Evolutionary conservation across 2,888 invertebrate species (phyloP).

Genomic region (Scaptomyza reducta): DNA sequence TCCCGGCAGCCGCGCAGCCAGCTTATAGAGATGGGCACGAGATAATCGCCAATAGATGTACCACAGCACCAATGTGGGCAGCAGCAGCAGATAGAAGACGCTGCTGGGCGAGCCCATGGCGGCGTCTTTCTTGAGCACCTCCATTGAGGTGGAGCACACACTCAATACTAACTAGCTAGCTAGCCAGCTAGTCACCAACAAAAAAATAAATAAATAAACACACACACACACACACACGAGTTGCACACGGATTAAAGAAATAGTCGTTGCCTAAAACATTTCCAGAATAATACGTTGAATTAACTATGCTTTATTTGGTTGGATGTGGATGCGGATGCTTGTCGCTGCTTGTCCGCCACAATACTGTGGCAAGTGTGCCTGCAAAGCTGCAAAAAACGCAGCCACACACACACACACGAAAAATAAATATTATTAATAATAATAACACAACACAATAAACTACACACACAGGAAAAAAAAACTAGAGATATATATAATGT

Average conservation of each 20-base stretch:
- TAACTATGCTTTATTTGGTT: constrained; percentile 2
- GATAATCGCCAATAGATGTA: constrained; percentile 91
- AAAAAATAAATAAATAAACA: constrained; percentile 9
- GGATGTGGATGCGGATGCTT: constrained; percentile 26
- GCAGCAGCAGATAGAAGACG: constrained; percentile 89
- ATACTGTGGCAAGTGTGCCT: constrained; percentile 54
- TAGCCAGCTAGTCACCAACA: constrained; percentile 12
- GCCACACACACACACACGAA: constrained; percentile 4
- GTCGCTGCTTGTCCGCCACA: constrained; percentile 64
- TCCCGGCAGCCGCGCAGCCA: constrained; percentile 90
- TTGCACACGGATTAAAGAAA: constrained; percentile 1
- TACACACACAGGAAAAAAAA: constrained; percentile 12
- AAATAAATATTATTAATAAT: constrained; percentile 17
- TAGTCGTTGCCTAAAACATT: constrained; percentile 29
- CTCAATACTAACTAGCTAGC: constrained; percentile 13
- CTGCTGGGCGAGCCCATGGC: constrained; percentile 86
- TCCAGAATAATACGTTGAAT: constrained; percentile 5
- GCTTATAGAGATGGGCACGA: constrained; percentile 88
- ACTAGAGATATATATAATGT: not conserved
- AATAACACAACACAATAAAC: not conserved
- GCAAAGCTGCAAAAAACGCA: constrained; percentile 19
- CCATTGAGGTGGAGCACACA: constrained; percentile 61
- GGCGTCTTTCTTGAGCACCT: constrained; percentile 82
- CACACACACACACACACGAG: constrained; percentile 7
- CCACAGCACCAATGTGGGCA: constrained; percentile 89